phyloP scores from a whole-genome alignment of 2,888 invertebrate species.

The Chydorus sphaericus region DNA sequence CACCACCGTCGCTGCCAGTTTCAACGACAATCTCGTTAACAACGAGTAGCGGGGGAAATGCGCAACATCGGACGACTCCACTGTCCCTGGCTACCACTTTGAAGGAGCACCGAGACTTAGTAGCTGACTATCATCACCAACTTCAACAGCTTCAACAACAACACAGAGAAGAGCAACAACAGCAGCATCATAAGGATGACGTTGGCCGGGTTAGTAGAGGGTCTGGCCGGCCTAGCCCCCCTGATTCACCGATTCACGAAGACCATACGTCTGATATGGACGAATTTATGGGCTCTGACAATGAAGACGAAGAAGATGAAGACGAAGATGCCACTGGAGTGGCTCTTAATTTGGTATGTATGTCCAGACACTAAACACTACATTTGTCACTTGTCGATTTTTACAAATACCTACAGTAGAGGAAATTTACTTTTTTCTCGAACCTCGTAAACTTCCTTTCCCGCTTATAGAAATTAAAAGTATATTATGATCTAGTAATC shows the following conservation, averaged over 20 bases:
- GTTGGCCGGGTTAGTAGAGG: not conserved
- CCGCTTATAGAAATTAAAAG: no score
- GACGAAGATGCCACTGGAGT: no score
- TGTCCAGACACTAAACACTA: no score
- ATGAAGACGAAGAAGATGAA: no score
- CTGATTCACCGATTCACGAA: slow-evolving; percentile 7
- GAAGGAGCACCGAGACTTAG: not conserved
- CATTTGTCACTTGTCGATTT: no score
- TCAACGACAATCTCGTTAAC: no score
- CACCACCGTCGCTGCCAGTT: no score
- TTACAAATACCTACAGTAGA: no score
- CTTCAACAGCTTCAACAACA: not conserved
- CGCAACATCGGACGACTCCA: not conserved
- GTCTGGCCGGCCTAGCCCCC: not conserved
- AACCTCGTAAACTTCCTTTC: no score
- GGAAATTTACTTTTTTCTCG: no score
- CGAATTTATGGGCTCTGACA: slow-evolving; percentile 47
- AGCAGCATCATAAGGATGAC: not conserved
- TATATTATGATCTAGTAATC: no score
- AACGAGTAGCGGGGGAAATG: not conserved
- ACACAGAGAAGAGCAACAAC: not conserved
- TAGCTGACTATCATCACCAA: slow-evolving; percentile 2
- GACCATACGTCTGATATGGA: slow-evolving; percentile 24
- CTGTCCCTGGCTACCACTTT: not conserved
- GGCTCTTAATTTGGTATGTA: slow-evolving; percentile 46